Evolutionary conservation across 2,888 invertebrate genomes (phyloP), one percentile per base, ranked within the genome.

Genomic region (Eueremaeus valkanovi): DNA sequence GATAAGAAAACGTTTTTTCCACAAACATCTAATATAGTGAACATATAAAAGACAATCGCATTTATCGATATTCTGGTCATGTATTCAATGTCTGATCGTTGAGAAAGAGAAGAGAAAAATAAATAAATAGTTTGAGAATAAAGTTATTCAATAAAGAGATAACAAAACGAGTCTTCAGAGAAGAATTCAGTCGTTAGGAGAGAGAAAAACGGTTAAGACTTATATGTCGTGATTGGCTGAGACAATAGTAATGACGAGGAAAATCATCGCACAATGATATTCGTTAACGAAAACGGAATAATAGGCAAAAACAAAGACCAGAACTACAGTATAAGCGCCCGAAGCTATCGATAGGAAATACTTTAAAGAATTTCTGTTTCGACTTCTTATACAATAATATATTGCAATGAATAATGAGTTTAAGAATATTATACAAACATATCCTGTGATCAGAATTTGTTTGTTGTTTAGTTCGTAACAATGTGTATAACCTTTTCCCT

Each of bases 61-160:
- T 27, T 58, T 18, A 58, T 58, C 31, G 58, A 58, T 49, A 49
- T 58, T 58, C 58, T 29, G 58, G 58, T 58, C 58, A 58, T n/a
- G 55, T 55, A 55, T 55, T 13, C 45, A 45, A 45, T 45, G 45
- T 13, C 45, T 45, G 8, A 45, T 13, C 45, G 18, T 18, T 45
- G 55, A 21, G n/a, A 18, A 21, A 21, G n/a, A 55, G 55, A 55
- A 18, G 27, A n/a, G 55, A n/a, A n/a, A n/a, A n/a, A n/a, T n/a
- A n/a, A n/a, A n/a, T n/a, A n/a, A 55, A 55, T 3, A 55, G 9
- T 27, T 55, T 16, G 8, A 29, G 31, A 29, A 58, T 58, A 58
- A 58, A 58, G 58, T 58, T 29, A 27, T 58, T 58, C 16, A 6
- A 55, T 18, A 55, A 21, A 8, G 9, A 58, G 27, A 58, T 29